Percentiles rank a stretch among this genome's conserved stretches.
phyloP scores from a whole-genome alignment of 2,797 vertebrate genomes.

The Lagocephalus sceleratus region DNA sequence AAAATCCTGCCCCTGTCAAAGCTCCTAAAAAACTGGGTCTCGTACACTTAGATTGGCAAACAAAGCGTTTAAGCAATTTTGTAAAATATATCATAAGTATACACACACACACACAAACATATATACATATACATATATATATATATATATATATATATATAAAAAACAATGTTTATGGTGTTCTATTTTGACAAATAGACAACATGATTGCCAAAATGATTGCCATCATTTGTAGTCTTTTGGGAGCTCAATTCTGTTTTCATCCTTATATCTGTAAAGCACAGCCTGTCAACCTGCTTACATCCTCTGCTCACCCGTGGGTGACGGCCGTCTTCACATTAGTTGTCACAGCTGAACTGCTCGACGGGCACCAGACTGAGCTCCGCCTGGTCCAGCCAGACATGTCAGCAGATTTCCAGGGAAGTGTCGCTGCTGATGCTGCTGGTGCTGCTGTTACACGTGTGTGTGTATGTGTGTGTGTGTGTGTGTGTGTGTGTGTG shows the following conservation, averaged over 20 bases:
- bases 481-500: slow-evolving; percentile 38
- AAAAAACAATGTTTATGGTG: no score
- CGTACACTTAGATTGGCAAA: background rate
- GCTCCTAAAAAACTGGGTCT: background rate
- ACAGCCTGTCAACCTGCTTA: slow-evolving; percentile 12
- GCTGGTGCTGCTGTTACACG: no score
- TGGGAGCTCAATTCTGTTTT: background rate
- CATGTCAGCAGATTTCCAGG: slow-evolving; percentile 71
- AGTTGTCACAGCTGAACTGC: slow-evolving; percentile 51
- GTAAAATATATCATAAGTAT: no score
- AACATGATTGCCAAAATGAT: no score
- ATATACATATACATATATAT: no score
- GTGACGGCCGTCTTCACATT: slow-evolving; percentile 45
- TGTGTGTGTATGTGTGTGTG: slow-evolving; percentile 37
- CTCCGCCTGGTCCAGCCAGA: slow-evolving; percentile 51
- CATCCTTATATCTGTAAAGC: slow-evolving; percentile 11
- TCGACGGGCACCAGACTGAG: slow-evolving; percentile 51
- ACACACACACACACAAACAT: no score
- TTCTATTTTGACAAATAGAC: no score
- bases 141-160: no score
- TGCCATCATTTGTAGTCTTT: no score
- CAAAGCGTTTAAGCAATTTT: background rate
- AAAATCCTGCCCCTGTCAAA: slow-evolving; percentile 9
- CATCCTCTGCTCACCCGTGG: slow-evolving; percentile 57
- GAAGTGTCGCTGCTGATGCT: slow-evolving; percentile 48